Conservation (phyloP, 2,888 invertebrate genomes). For the Tetropium fuscum region DNA sequence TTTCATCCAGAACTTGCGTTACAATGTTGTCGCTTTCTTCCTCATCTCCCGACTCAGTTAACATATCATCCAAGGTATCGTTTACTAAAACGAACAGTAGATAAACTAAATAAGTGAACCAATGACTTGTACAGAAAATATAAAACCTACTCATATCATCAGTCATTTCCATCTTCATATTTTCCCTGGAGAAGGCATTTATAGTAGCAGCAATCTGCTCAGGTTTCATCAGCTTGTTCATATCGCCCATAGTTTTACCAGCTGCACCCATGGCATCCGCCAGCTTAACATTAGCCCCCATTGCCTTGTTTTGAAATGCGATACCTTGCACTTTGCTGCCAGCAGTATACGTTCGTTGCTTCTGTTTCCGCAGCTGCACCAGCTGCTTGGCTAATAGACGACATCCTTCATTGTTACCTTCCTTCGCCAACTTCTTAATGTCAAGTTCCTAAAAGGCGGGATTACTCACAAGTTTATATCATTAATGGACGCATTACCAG, state of each 20-base stretch:
- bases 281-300: constrained; percentile 90
- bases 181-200: constrained; percentile 86
- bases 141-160: constrained; percentile 90
- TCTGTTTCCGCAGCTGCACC: constrained; percentile 88
- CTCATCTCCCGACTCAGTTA: constrained; percentile 91
- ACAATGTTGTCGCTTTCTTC: constrained; percentile 90
- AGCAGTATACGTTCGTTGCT: constrained; percentile 83
- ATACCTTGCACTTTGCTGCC: constrained; percentile 84
- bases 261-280: constrained; percentile 91
- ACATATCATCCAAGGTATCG: constrained; percentile 90
- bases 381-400: constrained; percentile 90
- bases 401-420: constrained; percentile 88
- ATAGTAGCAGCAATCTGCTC: constrained; percentile 85
- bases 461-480: background rate
- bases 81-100: constrained; percentile 73
- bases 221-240: constrained; percentile 90
- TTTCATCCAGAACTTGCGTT: constrained; percentile 94
- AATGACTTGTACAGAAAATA: background rate
- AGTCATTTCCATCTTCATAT: constrained; percentile 93
- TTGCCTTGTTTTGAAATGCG: constrained; percentile 87
- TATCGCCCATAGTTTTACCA: constrained; percentile 88
- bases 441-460: constrained; percentile 76
- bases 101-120: background rate
- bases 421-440: constrained; percentile 89
- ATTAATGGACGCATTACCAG: constrained; percentile 69